A percentile compares a stretch with the other conserved stretches of the same genome.
Evolutionary conservation across 1,140 invertebrate species (phyloP).

Genomic region (Lordiphosa mommai): DNA sequence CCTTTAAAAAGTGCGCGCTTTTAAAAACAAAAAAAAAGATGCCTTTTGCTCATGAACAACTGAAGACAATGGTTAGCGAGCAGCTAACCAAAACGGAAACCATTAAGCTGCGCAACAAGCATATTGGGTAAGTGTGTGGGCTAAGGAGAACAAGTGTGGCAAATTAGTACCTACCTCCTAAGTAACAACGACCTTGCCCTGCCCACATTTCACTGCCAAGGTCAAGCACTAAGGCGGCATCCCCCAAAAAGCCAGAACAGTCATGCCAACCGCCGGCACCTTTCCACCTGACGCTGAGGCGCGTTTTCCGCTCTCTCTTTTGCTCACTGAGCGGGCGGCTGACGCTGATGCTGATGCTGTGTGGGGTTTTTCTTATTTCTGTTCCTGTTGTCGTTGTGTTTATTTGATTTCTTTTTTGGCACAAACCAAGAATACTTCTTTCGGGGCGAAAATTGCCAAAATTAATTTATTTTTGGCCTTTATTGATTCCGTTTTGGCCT

Average conservation of each 20-base stretch:
- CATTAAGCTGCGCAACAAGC: constrained; percentile 87
- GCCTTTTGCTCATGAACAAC: constrained; percentile 66
- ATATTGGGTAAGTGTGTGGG: constrained; percentile 87
- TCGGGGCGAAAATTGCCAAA: neutral
- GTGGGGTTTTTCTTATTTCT: neutral
- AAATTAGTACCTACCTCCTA: neutral
- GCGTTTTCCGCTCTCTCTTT: neutral
- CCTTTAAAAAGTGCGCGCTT: constrained; percentile 26
- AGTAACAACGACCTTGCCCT: constrained; percentile 42
- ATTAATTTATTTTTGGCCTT: constrained; percentile 40
- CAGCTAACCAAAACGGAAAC: constrained; percentile 89
- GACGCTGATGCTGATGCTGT: neutral
- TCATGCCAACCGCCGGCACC: constrained; percentile 25
- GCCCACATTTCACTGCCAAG: constrained; percentile 56
- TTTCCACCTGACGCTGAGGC: neutral
- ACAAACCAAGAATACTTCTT: too few relatives aligned
- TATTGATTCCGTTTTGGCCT: constrained; percentile 29
- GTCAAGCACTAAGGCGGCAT: constrained; percentile 55
- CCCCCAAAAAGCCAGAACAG: constrained; percentile 44
- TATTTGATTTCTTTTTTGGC: too few relatives aligned
- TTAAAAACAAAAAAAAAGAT: constrained; percentile 36
- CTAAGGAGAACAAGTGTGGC: neutral
- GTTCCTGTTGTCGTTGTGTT: neutral
- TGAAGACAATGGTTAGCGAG: constrained; percentile 80
- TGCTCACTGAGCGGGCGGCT: neutral